Conservation (phyloP, 2,797 vertebrate species). For the Lerista edwardsae region DNA sequence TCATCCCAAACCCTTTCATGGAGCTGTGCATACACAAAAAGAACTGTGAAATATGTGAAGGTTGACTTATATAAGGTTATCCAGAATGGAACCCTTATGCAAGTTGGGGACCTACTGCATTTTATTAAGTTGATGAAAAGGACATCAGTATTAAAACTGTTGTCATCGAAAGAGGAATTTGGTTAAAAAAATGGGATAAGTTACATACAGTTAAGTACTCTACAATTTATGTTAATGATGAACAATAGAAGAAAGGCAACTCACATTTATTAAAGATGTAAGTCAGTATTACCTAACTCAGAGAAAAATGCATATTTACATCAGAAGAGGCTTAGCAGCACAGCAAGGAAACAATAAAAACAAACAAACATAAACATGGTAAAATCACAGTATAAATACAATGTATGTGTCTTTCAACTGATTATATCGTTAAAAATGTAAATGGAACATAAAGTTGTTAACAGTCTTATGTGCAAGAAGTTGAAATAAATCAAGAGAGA, state of each 20-base stretch:
- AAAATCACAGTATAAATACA: constrained; percentile 40
- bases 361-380: constrained; percentile 39
- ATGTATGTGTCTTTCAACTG: constrained; percentile 65
- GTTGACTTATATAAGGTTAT: no score
- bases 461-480: constrained; percentile 66
- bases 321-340: constrained; percentile 50
- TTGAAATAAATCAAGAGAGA: constrained; percentile 63
- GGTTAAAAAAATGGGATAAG: constrained; percentile 57
- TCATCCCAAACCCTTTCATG: no score
- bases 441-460: constrained; percentile 62
- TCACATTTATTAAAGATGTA: constrained; percentile 42
- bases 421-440: constrained; percentile 66
- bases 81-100: no score
- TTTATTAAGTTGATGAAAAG: neutral
- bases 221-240: constrained; percentile 34
- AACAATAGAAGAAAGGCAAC: constrained; percentile 41
- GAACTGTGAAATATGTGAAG: no score
- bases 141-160: constrained; percentile 8
- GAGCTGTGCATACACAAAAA: no score
- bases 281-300: constrained; percentile 47
- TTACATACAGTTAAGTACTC: constrained; percentile 61
- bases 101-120: no score
- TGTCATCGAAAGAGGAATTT: constrained; percentile 38
- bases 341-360: constrained; percentile 50
- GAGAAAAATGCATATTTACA: constrained; percentile 49